Conservation (phyloP, 37 sponge, comb jelly and placozoan species). For the Halisarca cf. caerulea region DNA sequence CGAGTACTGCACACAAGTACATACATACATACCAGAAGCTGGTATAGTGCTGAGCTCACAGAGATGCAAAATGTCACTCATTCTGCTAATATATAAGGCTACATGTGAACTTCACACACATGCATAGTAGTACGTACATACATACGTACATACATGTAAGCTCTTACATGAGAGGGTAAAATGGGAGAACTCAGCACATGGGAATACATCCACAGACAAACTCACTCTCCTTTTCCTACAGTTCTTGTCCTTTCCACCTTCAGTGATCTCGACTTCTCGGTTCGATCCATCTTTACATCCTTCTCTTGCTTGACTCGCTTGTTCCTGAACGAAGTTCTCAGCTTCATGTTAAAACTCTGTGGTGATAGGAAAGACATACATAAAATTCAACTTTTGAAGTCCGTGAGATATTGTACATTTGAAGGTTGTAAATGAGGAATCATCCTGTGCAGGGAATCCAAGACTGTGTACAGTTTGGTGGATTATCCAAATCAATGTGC, state of each 20-base stretch:
- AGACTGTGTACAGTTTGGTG: too few relatives aligned
- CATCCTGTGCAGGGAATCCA: too few relatives aligned
- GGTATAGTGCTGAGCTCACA: background rate
- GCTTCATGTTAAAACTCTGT: slow-evolving; percentile 24
- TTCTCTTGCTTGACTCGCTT: background rate
- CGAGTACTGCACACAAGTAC: too few relatives aligned
- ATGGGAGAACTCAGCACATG: too few relatives aligned
- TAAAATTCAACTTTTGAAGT: too few relatives aligned
- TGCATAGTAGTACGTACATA: background rate
- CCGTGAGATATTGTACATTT: too few relatives aligned
- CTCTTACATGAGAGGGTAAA: too few relatives aligned
- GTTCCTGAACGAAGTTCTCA: slow-evolving; percentile 17
- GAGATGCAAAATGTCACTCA: background rate
- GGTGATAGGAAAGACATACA: too few relatives aligned
- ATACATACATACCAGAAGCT: background rate
- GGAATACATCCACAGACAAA: too few relatives aligned
- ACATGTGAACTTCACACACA: background rate
- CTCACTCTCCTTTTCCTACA: slow-evolving; percentile 5
- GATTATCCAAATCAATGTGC: background rate
- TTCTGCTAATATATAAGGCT: too few relatives aligned
- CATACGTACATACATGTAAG: slow-evolving; percentile 1
- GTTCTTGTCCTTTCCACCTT: background rate
- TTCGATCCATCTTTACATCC: background rate
- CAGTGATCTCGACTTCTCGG: background rate
- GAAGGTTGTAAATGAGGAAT: too few relatives aligned